phyloP scores from a whole-genome alignment of 2,113 vertebrate genomes.

The Onychostoma macrolepis region DNA sequence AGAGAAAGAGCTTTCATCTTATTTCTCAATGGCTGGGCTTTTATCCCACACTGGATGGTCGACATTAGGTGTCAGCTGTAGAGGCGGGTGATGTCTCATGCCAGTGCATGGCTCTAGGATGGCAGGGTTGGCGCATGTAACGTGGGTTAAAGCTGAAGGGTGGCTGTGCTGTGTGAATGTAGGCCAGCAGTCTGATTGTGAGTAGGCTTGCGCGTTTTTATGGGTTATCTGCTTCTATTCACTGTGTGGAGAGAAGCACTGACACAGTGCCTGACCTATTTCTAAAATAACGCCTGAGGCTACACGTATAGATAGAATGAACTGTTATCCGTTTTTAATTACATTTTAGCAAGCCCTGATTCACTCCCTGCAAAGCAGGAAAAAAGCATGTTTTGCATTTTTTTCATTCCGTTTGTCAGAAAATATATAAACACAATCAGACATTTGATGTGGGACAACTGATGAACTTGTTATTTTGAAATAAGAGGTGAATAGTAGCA shows the following conservation, averaged over 20 bases:
- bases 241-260: conserved; percentile 73
- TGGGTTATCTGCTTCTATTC: conserved; percentile 79
- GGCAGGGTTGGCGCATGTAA: conserved; percentile 66
- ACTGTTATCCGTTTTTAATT: conserved; percentile 84
- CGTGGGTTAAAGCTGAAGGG: conserved; percentile 73
- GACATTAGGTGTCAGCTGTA: not conserved
- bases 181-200: conserved; percentile 78
- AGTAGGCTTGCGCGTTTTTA: conserved; percentile 74
- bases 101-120: conserved; percentile 10
- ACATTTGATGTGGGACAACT: conserved; percentile 36
- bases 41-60: conserved; percentile 13
- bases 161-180: conserved; percentile 74
- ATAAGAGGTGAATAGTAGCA: not conserved
- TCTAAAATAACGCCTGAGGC: conserved; percentile 75
- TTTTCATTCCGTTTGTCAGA: conserved; percentile 37
- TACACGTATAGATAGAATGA: conserved; percentile 79
- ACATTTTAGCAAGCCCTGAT: conserved; percentile 79
- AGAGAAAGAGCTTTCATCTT: conserved; percentile 21
- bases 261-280: conserved; percentile 82
- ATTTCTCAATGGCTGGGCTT: conserved; percentile 13
- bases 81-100: conserved; percentile 6
- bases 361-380: conserved; percentile 63
- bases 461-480: not conserved
- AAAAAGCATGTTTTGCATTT: conserved; percentile 57
- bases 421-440: conserved; percentile 60